These are phyloP conservation scores for Stramonita haemastoma DNA, from an alignment of 2,888 invertebrate species.

Conservation along the genomic window DNA sequence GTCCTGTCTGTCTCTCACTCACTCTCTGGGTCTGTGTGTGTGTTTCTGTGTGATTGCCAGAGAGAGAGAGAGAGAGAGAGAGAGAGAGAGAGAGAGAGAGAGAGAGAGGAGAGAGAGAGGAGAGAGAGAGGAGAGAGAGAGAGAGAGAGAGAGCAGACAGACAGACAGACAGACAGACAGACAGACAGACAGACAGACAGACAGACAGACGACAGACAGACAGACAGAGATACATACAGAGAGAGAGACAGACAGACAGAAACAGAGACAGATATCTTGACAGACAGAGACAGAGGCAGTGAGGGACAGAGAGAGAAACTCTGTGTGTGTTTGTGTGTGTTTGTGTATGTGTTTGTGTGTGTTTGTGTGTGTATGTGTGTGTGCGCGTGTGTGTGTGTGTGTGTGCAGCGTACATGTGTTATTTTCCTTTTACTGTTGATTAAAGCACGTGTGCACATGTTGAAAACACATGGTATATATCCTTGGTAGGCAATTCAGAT, in stretches of 20 bases:
- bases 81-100: background rate
- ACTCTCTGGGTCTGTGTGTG: too few species aligned
- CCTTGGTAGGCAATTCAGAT: too few species aligned
- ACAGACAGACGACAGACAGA: background rate
- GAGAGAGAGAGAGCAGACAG: background rate
- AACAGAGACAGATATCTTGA: background rate
- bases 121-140: background rate
- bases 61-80: background rate
- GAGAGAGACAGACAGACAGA: background rate
- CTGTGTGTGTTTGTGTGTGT: too few species aligned
- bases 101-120: background rate
- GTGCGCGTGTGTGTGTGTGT: too few species aligned
- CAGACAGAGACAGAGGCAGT: background rate
- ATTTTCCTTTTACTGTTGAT: too few species aligned
- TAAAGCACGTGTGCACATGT: too few species aligned
- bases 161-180: background rate
- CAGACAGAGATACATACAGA: background rate
- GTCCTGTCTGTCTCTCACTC: too few species aligned
- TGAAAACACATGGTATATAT: too few species aligned
- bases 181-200: constrained; percentile 5
- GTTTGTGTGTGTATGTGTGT: too few species aligned
- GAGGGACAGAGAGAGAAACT: background rate
- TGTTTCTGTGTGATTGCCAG: too few species aligned
- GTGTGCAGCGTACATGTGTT: too few species aligned
- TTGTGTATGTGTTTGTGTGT: too few species aligned